Base-by-base conservation (phyloP, 1,140 invertebrate genomes). In the Calephelis virginiensis region DNA sequence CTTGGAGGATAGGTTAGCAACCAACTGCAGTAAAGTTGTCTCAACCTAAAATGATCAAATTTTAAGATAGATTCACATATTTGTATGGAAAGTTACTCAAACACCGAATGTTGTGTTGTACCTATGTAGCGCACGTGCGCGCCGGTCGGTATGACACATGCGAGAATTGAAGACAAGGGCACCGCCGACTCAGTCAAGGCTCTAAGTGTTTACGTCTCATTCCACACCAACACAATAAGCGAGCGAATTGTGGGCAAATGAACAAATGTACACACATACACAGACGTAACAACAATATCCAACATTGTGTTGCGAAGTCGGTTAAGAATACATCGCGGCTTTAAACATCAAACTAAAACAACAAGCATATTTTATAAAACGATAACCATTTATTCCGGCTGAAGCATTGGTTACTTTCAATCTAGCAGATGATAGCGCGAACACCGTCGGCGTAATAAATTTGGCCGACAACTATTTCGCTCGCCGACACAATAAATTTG, bases 401-500 rank as follows among this genome's bases (percentile, higher is more conserved):
- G 40, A 43, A 43, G 8, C 40, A 43, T 43, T 7, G 40, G 40
- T 43, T 43, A 43, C 40, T 43, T 53, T 53, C 14, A 14, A 53
- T 53, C 14, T 14, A 53, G 49, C 49, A 28, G 14, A 56, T 56
- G 50, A 56, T 56, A 56, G 40, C 50, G 14, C 17, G 49, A 9
- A 56, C 50, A 11, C 5, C 6, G 17, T 2, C 6, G 17, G 50
- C 28, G 50, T 28, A 56, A 56, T 56, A 56, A 56, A 56, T 56
- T 56, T 28, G 28, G 6, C 5, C 14, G 28, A 63, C 37, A 63
- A 38, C 61, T n/a, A 46, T 64, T 56, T 56, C 61, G 63, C 62
- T 64, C 40, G 63, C 56, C 49, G 65, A 61, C 49, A 67, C 69
- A 70, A 70, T 78, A 78, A 78, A 78, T 70, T 74, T 77, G 77